phyloP scores from a whole-genome alignment of 2,113 vertebrate genomes.

The Cololabis saira region DNA sequence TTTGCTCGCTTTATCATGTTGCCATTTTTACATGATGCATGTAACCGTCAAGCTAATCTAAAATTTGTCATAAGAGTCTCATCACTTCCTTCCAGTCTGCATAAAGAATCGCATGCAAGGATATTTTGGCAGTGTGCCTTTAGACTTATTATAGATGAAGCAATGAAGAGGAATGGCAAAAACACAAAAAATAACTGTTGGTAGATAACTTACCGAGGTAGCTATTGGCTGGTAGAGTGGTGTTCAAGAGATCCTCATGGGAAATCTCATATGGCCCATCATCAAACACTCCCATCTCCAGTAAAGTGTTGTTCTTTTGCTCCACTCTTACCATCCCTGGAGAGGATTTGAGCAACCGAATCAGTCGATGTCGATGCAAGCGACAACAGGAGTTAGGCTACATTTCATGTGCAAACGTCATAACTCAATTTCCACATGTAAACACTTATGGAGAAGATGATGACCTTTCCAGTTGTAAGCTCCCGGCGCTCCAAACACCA shows the following conservation, averaged over 20 bases:
- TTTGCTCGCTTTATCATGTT: not conserved
- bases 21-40: not conserved
- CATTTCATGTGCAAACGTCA: not conserved
- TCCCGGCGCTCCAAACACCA: slow-evolving; percentile 95
- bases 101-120: not conserved
- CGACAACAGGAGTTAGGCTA: not conserved
- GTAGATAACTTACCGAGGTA: slow-evolving; percentile 87
- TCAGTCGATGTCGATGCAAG: not conserved
- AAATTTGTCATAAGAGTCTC: no score
- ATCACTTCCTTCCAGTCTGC: not conserved
- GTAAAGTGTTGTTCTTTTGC: slow-evolving; percentile 91
- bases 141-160: not conserved
- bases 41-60: no score
- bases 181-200: not conserved
- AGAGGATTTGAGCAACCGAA: not conserved
- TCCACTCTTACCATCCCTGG: slow-evolving; percentile 92
- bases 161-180: not conserved
- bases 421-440: no score
- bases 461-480: slow-evolving; percentile 98
- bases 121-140: not conserved
- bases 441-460: not conserved
- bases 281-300: slow-evolving; percentile 87
- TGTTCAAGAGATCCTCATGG: slow-evolving; percentile 81
- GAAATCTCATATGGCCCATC: slow-evolving; percentile 95
- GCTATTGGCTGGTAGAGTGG: slow-evolving; percentile 91